Percentiles rank a stretch among this genome's conserved stretches.
Conservation (phyloP, 2,113 vertebrate genomes). For the Aythya baeri region DNA sequence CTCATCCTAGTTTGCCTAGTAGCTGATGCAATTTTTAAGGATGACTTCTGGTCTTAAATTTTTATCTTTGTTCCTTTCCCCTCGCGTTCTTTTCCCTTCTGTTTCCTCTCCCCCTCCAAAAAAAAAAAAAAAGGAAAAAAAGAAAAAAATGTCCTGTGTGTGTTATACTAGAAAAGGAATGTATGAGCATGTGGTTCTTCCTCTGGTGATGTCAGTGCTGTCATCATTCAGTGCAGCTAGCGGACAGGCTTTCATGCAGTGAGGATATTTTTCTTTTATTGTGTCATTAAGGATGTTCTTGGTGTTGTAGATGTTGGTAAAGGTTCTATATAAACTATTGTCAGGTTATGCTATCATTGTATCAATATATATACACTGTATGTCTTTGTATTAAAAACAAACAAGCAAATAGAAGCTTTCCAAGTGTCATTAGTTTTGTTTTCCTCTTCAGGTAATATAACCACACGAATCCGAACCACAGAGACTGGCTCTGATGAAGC, state of each 20-base stretch:
- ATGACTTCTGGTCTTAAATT: neutral
- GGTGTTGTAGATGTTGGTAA: neutral
- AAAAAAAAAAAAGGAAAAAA: neutral
- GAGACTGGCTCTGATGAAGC: slow-evolving; percentile 93
- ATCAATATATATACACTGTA: neutral
- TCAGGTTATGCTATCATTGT: neutral
- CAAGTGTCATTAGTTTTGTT: slow-evolving; percentile 43
- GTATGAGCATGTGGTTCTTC: neutral
- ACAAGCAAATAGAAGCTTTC: neutral
- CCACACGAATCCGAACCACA: slow-evolving; percentile 88
- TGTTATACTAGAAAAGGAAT: neutral
- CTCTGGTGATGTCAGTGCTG: neutral
- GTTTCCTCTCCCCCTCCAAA: neutral
- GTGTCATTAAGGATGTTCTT: neutral
- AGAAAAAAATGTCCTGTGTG: neutral
- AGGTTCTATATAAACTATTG: neutral
- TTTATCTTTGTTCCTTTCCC: neutral
- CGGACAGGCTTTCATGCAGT: neutral
- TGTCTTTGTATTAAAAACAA: neutral
- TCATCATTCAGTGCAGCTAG: neutral
- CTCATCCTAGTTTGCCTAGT: slow-evolving; percentile 1
- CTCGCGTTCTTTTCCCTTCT: neutral
- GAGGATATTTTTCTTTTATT: neutral
- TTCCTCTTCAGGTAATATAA: slow-evolving; percentile 88
- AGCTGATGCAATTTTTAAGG: slow-evolving; percentile 15